Base-by-base conservation (phyloP, 2,113 vertebrate genomes). In the Mesocricetus auratus region DNA sequence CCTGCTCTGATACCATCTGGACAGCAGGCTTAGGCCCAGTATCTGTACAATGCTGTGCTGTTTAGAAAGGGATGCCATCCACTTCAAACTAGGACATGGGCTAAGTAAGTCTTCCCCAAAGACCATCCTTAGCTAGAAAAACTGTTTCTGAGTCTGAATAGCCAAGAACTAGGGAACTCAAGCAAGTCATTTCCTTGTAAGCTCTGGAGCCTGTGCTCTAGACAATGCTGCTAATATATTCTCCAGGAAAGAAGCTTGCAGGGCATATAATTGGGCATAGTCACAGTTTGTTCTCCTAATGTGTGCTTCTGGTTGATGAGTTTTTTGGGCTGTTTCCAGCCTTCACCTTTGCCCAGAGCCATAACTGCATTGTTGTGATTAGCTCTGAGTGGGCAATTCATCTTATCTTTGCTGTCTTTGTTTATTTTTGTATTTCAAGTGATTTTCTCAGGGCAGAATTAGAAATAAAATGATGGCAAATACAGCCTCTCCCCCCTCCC, bases 371-470 rank as follows among this genome's bases (percentile, higher is more conserved):
- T 58, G 83, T 79, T 94, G 60, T 90, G 42, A 86, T 53, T 87
- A 26, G 19, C 75, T 12, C 73, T 36, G 31, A 79, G 31, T 47
- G 56, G 22, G 47, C 33, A 22, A 50, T 73, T 17, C 22, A 16
- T 45, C 79, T 73, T 93, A 26, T 79, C 60, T 91, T 82, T 86
- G 74, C 47, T 74, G 13, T 68, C 86, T 89, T 42, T 79, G 64
- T 50, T 94, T 91, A 17, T 36, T 87, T 97, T 95, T 94, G 42
- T 45, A 79, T 96, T 92, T 94, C 69, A 96, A 94, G 22, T 75
- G 39, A 68, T 92, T 89, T 24, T 58, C 11, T 94, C 83, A 93
- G 50, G 69, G 62, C n/a, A 75, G 39, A 89, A 87, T 17, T 92
- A 26, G 53, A n/a, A 88, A 90, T 58, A 92, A 91, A 81, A 22